Conservation (phyloP, 2,797 vertebrate genomes). For the Triplophysa yarkandensis region DNA sequence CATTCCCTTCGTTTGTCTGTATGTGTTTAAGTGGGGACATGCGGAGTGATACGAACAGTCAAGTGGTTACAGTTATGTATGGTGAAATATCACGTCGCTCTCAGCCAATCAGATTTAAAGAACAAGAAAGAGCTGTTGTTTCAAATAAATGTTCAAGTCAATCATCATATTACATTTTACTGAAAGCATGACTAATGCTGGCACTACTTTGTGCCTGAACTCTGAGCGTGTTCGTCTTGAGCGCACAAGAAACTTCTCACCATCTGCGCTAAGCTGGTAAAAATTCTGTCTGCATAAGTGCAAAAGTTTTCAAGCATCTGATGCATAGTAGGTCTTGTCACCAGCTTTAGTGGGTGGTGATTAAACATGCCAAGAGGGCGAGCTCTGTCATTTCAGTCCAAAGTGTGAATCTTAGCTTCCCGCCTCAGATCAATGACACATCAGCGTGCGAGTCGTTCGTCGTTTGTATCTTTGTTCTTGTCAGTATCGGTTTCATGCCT, state of each 20-base stretch:
- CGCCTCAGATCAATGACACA: slow-evolving; percentile 54
- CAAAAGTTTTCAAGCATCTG: slow-evolving; percentile 57
- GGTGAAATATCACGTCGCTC: no score
- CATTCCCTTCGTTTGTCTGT: no score
- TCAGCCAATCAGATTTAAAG: no score
- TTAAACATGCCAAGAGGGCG: slow-evolving; percentile 54
- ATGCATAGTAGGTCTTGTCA: slow-evolving; percentile 56
- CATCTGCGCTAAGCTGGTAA: slow-evolving; percentile 58
- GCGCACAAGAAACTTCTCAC: slow-evolving; percentile 56
- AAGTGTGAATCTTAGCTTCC: slow-evolving; percentile 53
- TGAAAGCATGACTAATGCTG: slow-evolving; percentile 51
- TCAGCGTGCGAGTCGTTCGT: slow-evolving; percentile 37
- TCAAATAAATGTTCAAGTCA: background rate
- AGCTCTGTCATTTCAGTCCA: slow-evolving; percentile 55
- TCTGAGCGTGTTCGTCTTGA: slow-evolving; percentile 47
- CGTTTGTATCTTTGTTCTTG: slow-evolving; percentile 33
- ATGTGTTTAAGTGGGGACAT: no score
- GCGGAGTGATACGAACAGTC: no score
- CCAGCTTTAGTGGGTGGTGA: slow-evolving; percentile 52
- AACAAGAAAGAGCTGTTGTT: no score
- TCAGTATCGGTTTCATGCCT: background rate
- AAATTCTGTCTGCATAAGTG: slow-evolving; percentile 54
- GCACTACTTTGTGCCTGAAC: slow-evolving; percentile 46
- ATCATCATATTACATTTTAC: slow-evolving; percentile 44
- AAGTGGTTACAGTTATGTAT: no score